A percentile compares a stretch with the other conserved stretches of the same genome.
These are phyloP conservation scores for Coenonympha glycerion DNA, from an alignment of 2,888 invertebrate genomes.

Conservation along the genomic window DNA sequence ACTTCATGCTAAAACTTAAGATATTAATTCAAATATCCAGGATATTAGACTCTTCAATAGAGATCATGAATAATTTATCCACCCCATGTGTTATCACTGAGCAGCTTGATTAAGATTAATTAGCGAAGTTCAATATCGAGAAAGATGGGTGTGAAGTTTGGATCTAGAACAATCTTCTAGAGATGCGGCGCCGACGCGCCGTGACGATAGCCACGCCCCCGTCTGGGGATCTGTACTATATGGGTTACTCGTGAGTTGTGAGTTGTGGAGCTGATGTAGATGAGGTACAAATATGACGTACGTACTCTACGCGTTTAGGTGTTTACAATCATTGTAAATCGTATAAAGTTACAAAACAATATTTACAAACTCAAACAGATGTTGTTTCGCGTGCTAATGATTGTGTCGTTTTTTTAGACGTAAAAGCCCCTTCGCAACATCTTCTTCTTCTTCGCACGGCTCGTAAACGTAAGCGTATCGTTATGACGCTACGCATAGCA, in stretches of 20 bases:
- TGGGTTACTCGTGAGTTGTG: too few species aligned
- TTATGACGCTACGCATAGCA: too few species aligned
- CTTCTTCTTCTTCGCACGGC: too few species aligned
- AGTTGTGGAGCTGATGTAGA: constrained; percentile 14
- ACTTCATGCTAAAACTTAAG: too few species aligned
- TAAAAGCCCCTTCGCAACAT: too few species aligned
- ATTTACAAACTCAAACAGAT: constrained; percentile 8
- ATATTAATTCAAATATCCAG: too few species aligned
- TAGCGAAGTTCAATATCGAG: constrained; percentile 19
- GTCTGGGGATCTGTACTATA: constrained; percentile 26
- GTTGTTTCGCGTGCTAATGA: too few species aligned
- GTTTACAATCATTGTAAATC: background rate
- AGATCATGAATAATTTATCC: background rate
- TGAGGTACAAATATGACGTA: constrained; percentile 18
- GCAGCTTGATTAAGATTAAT: constrained; percentile 1
- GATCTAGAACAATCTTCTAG: constrained; percentile 48
- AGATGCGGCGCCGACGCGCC: constrained; percentile 64
- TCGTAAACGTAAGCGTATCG: too few species aligned
- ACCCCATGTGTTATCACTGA: background rate
- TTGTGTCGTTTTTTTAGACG: too few species aligned
- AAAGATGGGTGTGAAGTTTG: constrained; percentile 26
- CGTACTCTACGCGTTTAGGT: constrained; percentile 1
- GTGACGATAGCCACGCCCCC: constrained; percentile 67
- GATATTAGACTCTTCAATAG: too few species aligned
- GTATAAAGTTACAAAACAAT: constrained; percentile 8